Conservation (phyloP, 2,888 invertebrate genomes). For the Pyrrhosoma nymphula region DNA sequence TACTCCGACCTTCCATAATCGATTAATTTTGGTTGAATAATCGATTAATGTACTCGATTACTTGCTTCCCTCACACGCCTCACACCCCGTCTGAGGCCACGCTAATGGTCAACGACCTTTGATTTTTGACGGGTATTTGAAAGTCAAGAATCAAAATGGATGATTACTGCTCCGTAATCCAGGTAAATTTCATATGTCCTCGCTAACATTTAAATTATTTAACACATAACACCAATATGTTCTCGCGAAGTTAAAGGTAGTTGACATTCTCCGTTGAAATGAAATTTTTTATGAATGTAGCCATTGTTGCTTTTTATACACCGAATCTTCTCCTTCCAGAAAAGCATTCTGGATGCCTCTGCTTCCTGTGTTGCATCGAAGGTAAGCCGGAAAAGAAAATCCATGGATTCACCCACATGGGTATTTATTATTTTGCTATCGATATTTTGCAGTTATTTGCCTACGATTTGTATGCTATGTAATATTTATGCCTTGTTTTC, state of each 20-base stretch:
- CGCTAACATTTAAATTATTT: too few species aligned
- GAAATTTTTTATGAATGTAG: neutral
- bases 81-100: too few species aligned
- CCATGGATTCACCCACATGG: neutral
- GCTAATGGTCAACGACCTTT: too few species aligned
- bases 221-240: too few species aligned
- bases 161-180: neutral
- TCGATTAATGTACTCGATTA: too few species aligned
- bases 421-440: neutral
- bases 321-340: neutral
- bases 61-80: too few species aligned
- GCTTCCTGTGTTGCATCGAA: neutral
- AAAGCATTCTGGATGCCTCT: neutral
- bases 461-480: too few species aligned
- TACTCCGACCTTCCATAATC: too few species aligned
- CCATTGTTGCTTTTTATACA: neutral
- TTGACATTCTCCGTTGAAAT: neutral
- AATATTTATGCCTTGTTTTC: neutral
- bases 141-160: too few species aligned
- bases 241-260: neutral
- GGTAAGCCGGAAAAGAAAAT: neutral
- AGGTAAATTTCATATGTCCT: neutral
- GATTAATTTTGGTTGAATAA: too few species aligned
- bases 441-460: neutral
- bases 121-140: too few species aligned